These are phyloP conservation scores for Aphis craccivora DNA, from an alignment of 1,140 invertebrate species.

Conservation along the genomic window DNA sequence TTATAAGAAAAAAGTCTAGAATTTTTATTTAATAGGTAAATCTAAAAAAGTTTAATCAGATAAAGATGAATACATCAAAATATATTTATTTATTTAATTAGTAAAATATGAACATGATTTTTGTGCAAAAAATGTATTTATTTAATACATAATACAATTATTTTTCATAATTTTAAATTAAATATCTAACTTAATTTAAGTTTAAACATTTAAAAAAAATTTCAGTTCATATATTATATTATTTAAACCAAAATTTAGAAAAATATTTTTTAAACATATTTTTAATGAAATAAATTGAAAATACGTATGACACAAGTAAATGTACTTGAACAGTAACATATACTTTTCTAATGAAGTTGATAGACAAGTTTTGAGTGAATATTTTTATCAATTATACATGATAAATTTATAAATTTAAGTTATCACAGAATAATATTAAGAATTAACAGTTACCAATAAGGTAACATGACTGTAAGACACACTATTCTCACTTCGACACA, in stretches of 20 bases:
- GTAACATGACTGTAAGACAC: neutral
- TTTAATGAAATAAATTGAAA: neutral
- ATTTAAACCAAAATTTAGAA: neutral
- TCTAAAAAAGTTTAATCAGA: too few species aligned
- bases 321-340: neutral
- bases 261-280: neutral
- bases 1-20: too few species aligned
- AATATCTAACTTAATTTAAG: neutral
- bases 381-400: neutral
- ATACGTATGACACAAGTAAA: neutral
- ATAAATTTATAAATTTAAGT: neutral
- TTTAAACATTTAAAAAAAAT: neutral
- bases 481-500: neutral
- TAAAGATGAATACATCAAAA: too few species aligned
- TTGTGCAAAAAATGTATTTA: too few species aligned
- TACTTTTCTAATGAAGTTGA: neutral
- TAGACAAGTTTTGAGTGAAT: neutral
- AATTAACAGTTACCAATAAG: neutral
- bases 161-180: too few species aligned
- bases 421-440: neutral
- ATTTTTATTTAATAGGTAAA: too few species aligned
- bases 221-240: neutral
- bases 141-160: too few species aligned
- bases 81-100: too few species aligned
- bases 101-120: too few species aligned